Evolutionary conservation across 2,888 invertebrate species (phyloP), one percentile per base, ranked within the genome.

Genomic region (Polymixis lichenea): DNA sequence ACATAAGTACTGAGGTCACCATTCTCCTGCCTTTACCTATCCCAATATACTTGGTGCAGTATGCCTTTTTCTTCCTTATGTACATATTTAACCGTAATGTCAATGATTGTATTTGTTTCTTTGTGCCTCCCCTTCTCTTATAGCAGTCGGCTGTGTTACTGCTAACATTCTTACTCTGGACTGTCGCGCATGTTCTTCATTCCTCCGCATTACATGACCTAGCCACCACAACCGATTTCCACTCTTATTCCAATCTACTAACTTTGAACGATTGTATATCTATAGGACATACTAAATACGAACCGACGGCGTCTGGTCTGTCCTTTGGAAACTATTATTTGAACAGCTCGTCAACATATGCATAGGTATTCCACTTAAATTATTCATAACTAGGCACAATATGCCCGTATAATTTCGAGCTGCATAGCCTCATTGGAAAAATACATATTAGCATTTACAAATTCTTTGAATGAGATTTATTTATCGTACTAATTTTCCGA

Each of bases 331-430:
- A 64, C 25, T 80, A 25, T 9, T 65, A 73, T 64, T 73, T 74
- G 46, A 77, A 64, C 43, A 58, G 32, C 43, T 22, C 56, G 49
- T 55, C 32, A 79, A 61, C 22, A 17, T 56, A 49, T 32, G 71
- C 64, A 71, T 46, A 67, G 15, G 22, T 43, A 76, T 69, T 76
- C 64, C 19, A 60, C 43, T 61, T 70, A 51, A 82, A 70, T 64
- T 73, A 70, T 82, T 70, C 65, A 66, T 76, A 70, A 46, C 51
- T 28, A 82, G 28, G 32, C 56, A 79, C 68, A 80, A 46, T 55
- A 55, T 25, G 43, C 81, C 80, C 81, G 80, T 66, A 82, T 84
- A 67, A 38, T 70, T 69, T 69, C 38, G 38, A 66, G 65, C 38
- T 61, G 38, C 46, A 61, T 72, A 78, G 66, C 60, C 66, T 66